Base-by-base conservation (phyloP, 2,797 vertebrate genomes). In the Lepilemur septentrionalis region DNA sequence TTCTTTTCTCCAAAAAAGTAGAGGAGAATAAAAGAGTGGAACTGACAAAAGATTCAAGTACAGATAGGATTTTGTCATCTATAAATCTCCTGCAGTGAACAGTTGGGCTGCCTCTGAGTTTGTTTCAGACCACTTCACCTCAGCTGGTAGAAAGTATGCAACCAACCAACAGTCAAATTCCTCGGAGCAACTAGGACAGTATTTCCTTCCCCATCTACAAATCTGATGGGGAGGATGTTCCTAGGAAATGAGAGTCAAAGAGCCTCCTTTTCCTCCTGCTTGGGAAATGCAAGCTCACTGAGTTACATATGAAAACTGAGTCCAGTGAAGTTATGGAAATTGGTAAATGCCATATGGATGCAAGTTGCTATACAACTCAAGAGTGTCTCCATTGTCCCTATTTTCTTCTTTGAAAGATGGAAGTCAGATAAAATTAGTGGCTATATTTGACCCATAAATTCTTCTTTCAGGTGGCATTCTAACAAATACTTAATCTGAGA, bases 401-500 rank as follows among this genome's bases (percentile, higher is more conserved):
- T 55, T 93, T 95, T 89, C 72, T 50, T 55, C 23, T 73, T 87
- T 81, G 65, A 92, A 94, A 92, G 52, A 91, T 57, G 23, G 1
- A 52, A 79, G 11, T 73, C 41, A 92, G 32, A 90, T 78, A 69
- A 95, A 93, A 84, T 87, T 85, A 89, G 11, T 84, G 30, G 28
- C 48, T 67, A n/a, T 83, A 32, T 89, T 82, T 12, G 78, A 72
- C 3, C 9, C 14, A 57, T 52, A 86, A 43, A 13, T 87, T 83
- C 38, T 25, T 86, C 46, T 82, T 89, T 85, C 65, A 72, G 22
- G 59, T 80, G 57, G 7, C 14, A 84, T 81, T 92, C 55, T 41
- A 82, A 78, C 18, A 92, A 70, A 89, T 80, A 73, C 41, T 93
- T 91, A 89, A 93, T 93, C 76, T 91, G 67, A 91, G 55, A 93